Evolutionary conservation across 2,888 invertebrate species (phyloP).

Genomic region (Ormyrus nitidulus): DNA sequence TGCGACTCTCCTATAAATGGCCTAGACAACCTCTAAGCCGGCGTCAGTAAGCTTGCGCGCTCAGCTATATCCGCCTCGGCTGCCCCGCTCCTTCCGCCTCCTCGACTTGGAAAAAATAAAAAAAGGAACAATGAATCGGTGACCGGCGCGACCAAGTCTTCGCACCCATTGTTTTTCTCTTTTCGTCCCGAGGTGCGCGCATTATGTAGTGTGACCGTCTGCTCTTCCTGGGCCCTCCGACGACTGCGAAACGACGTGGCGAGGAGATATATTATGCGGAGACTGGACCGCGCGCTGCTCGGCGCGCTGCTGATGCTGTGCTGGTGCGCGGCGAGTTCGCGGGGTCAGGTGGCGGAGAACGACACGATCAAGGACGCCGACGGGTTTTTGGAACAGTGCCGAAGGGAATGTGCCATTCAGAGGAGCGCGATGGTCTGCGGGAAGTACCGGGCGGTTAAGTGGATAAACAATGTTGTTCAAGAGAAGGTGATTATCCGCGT

Average conservation of each 20-base stretch:
- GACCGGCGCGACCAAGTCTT: too few species aligned
- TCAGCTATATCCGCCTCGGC: slow-evolving; percentile 27
- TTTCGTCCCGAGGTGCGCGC: not conserved
- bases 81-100: not conserved
- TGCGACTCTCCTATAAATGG: slow-evolving; percentile 72
- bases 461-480: slow-evolving; percentile 68
- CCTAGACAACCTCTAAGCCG: slow-evolving; percentile 70
- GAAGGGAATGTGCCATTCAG: slow-evolving; percentile 66
- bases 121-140: too few species aligned
- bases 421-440: slow-evolving; percentile 68
- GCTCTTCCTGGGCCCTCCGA: not conserved
- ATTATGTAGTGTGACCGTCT: not conserved
- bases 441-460: slow-evolving; percentile 70
- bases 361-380: slow-evolving; percentile 59
- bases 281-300: not conserved
- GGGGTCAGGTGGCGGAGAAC: slow-evolving; percentile 5
- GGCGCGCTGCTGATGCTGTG: not conserved
- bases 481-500: slow-evolving; percentile 66
- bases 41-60: slow-evolving; percentile 63
- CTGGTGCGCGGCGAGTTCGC: not conserved
- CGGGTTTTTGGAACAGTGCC: slow-evolving; percentile 69
- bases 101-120: not conserved
- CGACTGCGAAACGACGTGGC: not conserved
- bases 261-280: not conserved
- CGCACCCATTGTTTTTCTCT: too few species aligned